phyloP scores from a whole-genome alignment of 2,113 vertebrate species.

The Chloropsis hardwickii region DNA sequence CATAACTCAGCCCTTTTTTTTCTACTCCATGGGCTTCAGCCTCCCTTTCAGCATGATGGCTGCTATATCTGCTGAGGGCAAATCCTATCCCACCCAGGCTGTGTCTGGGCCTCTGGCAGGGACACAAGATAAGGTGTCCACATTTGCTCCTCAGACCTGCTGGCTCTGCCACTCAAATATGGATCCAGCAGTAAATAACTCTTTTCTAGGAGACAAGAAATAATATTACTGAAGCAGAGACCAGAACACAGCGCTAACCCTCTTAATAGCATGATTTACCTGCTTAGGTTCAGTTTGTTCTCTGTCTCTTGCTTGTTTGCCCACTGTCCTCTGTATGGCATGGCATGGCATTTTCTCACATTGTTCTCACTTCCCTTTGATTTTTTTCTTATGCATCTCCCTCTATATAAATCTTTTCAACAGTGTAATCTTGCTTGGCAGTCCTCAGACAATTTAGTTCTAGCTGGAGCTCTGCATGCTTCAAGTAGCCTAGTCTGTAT shows the following conservation, averaged over 20 bases:
- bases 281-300: neutral
- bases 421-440: neutral
- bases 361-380: neutral
- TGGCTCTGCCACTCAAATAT: neutral
- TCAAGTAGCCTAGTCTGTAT: neutral
- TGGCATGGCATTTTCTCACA: neutral
- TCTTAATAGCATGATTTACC: rapidly evolving
- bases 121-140: rapidly evolving
- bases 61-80: neutral
- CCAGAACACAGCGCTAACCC: rapidly evolving
- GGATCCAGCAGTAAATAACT: neutral
- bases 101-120: neutral
- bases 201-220: neutral
- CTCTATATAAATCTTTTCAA: neutral
- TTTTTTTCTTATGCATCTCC: neutral
- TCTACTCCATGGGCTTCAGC: neutral
- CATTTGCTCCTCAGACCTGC: neutral
- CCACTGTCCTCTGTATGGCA: neutral
- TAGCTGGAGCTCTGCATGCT: neutral
- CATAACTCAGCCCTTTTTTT: neutral
- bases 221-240: neutral
- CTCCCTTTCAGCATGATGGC: neutral
- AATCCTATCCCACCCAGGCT: neutral
- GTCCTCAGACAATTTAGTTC: neutral
- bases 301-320: neutral